phyloP scores from a whole-genome alignment of 2,888 invertebrate species.

The Odontocolon sp. region DNA sequence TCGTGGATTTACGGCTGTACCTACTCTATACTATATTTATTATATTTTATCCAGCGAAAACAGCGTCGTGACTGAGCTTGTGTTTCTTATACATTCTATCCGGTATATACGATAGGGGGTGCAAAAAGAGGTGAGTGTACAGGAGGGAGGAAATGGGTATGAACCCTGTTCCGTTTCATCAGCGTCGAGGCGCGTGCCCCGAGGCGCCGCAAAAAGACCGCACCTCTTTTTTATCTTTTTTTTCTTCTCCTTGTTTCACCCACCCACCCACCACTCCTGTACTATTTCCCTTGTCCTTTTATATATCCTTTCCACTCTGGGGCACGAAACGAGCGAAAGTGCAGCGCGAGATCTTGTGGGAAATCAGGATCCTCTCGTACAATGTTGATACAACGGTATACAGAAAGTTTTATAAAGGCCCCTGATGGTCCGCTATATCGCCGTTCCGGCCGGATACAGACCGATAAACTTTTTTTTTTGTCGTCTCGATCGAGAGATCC shows the following conservation, averaged over 20 bases:
- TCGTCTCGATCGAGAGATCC: not conserved
- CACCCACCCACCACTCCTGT: not conserved
- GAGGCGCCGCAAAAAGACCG: conserved; percentile 10
- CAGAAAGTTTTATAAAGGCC: too few relatives aligned
- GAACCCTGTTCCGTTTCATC: conserved; percentile 6
- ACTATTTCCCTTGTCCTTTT: not conserved
- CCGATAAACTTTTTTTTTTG: conserved; percentile 27
- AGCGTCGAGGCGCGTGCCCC: conserved; percentile 1
- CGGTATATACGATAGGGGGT: conserved; percentile 13
- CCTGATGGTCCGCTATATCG: not conserved
- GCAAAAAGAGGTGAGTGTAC: not conserved
- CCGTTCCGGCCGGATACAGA: conserved; percentile 21
- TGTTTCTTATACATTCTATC: conserved; percentile 10
- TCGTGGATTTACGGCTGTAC: not conserved
- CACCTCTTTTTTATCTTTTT: conserved; percentile 1
- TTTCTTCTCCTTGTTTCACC: not conserved
- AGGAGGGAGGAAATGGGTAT: not conserved
- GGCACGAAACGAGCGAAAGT: not conserved
- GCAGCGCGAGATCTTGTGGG: conserved; percentile 12
- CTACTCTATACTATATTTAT: not conserved
- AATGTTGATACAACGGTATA: conserved; percentile 10
- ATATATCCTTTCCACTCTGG: not conserved
- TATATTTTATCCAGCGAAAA: not conserved
- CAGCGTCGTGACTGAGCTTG: not conserved
- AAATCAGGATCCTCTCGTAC: conserved; percentile 26